These are phyloP conservation scores for Aphidius colemani DNA, from an alignment of 2,888 invertebrate species.

Conservation along the genomic window DNA sequence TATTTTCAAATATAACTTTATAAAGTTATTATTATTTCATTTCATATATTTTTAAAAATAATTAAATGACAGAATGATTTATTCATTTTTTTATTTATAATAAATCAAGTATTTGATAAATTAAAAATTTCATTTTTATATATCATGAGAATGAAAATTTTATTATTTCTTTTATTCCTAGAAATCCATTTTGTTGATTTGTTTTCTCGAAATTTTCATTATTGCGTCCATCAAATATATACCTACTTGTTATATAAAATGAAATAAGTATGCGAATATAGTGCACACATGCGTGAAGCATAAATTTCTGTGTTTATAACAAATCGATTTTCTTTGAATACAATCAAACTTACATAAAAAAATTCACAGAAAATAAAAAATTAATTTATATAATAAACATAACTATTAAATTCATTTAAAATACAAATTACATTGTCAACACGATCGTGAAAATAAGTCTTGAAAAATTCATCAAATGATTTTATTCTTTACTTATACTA, in stretches of 20 bases:
- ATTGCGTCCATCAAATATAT: background rate
- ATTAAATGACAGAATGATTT: background rate
- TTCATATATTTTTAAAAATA: background rate
- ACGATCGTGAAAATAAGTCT: background rate
- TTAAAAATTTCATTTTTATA: background rate
- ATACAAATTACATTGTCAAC: background rate
- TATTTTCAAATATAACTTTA: no score
- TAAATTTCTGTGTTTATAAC: background rate
- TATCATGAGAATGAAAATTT: background rate
- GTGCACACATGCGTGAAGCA: conserved; percentile 17
- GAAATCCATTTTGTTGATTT: background rate
- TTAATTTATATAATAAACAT: background rate
- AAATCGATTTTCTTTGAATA: no score
- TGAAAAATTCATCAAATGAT: conserved; percentile 5
- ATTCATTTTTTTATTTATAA: background rate
- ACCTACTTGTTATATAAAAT: background rate
- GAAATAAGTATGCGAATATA: background rate
- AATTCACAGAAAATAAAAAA: no score
- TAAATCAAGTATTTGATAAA: background rate
- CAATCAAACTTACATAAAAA: no score
- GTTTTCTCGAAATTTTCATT: conserved; percentile 6
- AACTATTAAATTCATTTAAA: no score
- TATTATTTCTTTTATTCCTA: background rate
- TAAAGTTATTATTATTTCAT: no score
- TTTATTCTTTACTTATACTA: no score